Base-by-base conservation (phyloP, 2,797 vertebrate genomes). In the Gambusia yucatana region DNA sequence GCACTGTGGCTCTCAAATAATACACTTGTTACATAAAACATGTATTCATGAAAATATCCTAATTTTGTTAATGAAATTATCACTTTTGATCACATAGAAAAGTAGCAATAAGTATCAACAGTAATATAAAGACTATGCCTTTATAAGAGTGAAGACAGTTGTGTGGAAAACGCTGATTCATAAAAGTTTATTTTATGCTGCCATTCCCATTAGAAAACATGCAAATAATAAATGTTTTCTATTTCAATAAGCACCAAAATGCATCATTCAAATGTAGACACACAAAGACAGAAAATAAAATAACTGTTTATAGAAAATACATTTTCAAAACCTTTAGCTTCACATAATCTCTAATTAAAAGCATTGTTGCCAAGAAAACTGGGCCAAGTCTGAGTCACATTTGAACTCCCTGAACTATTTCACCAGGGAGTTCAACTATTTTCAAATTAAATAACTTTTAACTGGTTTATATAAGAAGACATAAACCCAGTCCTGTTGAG, bases 391-490 rank as follows among this genome's bases (percentile, higher is more conserved):
- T 63, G 4, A 71, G 57, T 77, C 10, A 73, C 6, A 50, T 25
- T 44, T 73, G 16, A 82, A 75, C 33, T 75, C 70, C 8, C 7
- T 57, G 9, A 77, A 76, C 43, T 50, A 20, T 77, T 82, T 77
- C 36, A 22, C 48, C 9, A 0, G 8, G 16, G 20, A 50, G 48
- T 22, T 50, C 20, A 50, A 22, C 48, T 7, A 22, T 50, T 22
- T 8, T 47, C 7, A n/a, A 44, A 44, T n/a, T 69, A 69, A 44
- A n/a, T 43, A 43, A 43, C 10, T 13, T n/a, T 25, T 79, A 84
- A 77, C 82, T 86, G 11, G 52, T 10, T 88, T 75, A 84, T 73
- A 63, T 82, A 83, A 85, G 22, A 10, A 43, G 36, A n/a, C 9
- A 6, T 44, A 44, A 69, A 69, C 65, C 44, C 22, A n/a, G 5